A percentile compares a stretch with the other conserved stretches of the same genome.
Conservation (phyloP, 2,113 vertebrate genomes). For the Eubucco bourcierii region DNA sequence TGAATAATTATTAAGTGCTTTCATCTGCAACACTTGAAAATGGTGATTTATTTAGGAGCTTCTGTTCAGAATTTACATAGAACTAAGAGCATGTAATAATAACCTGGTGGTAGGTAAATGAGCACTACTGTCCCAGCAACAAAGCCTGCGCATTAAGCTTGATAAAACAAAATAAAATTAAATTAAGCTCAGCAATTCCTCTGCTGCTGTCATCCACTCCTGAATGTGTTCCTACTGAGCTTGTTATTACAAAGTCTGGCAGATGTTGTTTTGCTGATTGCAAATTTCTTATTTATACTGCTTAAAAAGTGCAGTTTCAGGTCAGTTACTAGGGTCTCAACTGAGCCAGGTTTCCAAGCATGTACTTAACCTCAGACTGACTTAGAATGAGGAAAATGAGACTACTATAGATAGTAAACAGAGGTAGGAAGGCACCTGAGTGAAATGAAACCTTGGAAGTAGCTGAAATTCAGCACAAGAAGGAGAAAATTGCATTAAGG, state of each 20-base stretch:
- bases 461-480: neutral
- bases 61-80: constrained; percentile 19
- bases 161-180: constrained; percentile 1
- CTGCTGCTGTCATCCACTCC: neutral
- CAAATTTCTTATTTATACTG: constrained; percentile 10
- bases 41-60: constrained; percentile 42
- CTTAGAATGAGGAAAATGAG: neutral
- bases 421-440: neutral
- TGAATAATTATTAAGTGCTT: constrained; percentile 29
- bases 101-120: constrained; percentile 39
- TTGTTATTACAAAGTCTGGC: constrained; percentile 24
- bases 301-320: neutral
- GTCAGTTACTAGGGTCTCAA: neutral
- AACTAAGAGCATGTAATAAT: constrained; percentile 49
- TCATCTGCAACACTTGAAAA: constrained; percentile 37
- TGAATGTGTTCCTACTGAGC: constrained; percentile 24
- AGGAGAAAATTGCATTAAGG: neutral
- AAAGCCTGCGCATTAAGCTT: constrained; percentile 5
- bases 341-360: neutral
- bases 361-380: constrained; percentile 15
- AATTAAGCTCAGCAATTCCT: constrained; percentile 21
- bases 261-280: constrained; percentile 32
- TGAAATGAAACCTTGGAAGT: neutral
- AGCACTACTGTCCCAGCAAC: neutral
- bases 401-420: neutral